phyloP scores from a whole-genome alignment of 2,113 vertebrate species.

The Embiotoca jacksoni region DNA sequence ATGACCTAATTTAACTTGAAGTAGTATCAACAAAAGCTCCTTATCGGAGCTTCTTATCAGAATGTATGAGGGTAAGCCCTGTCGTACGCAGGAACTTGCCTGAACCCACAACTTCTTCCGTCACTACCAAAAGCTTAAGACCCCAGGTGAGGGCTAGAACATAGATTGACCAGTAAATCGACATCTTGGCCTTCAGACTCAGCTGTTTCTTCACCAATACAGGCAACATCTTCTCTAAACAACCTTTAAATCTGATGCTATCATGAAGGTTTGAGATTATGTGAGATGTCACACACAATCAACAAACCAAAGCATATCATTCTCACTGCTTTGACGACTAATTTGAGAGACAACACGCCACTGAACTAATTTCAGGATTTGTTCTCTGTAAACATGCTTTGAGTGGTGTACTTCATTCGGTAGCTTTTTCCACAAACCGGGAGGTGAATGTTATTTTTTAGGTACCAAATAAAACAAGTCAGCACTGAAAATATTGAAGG shows the following conservation, averaged over 20 bases:
- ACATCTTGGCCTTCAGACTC: background rate
- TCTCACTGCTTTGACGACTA: conserved; percentile 2
- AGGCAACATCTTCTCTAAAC: no score
- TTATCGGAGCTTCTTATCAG: no score
- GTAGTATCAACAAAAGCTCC: no score
- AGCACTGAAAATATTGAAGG: background rate
- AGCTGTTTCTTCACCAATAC: no score
- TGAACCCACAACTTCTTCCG: no score
- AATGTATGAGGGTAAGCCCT: no score
- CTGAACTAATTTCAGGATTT: conserved; percentile 3
- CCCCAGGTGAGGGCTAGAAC: background rate
- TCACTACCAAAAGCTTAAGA: background rate
- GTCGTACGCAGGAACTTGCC: no score
- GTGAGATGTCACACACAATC: background rate
- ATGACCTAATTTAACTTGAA: background rate
- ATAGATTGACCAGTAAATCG: background rate
- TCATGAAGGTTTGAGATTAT: background rate
- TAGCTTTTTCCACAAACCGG: background rate
- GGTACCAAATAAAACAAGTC: background rate
- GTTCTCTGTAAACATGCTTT: background rate
- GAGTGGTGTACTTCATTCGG: background rate
- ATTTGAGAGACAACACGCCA: conserved; percentile 20
- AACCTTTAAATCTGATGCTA: background rate
- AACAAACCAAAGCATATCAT: background rate
- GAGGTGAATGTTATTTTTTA: conserved; percentile 9